Evolutionary conservation across 1,140 invertebrate species (phyloP), one percentile per base, ranked within the genome.

Genomic region (Cotesia chilonis): DNA sequence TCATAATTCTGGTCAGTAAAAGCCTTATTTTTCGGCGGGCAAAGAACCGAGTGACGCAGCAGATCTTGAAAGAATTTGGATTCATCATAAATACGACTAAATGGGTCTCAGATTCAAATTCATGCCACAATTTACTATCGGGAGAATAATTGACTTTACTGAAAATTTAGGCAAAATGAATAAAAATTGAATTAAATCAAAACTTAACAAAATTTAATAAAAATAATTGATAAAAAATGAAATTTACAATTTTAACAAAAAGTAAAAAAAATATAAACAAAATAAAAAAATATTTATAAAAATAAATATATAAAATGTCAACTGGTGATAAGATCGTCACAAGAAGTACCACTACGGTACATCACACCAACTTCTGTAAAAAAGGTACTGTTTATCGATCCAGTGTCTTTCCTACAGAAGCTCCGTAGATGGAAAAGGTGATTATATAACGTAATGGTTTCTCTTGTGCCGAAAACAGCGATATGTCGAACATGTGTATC

Each of bases 331-430:
- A 57, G 12, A 55, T 77, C 81, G 76, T 61, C 74, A 71, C 78
- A 80, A 76, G 55, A 75, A 77, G 65, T 76, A 78, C 80, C 81
- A 83, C 77, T 82, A 83, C 74, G 77, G 71, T 79, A 83, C 82
- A 83, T 83, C 82, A 83, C 82, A 78, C 82, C 82, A 60, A 61
- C 68, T 69, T 66, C 61, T 20, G 65, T 55, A 73, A 55, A 61
- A 70, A 14, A 59, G 67, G 65, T 51, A 47, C 52, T 7, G 37
- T 57, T 4, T 35, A 57, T 17, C 9, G 63, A 71, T 71, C 35
- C 41, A 41, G 63, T 51, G 54, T 59, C 41, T 4, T 67, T 51
- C 38, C 68, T 52, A 75, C 41, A 52, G 68, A 72, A 35, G 17
- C 70, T 5, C 14, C 17, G n/a, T 17, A 12, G 61, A n/a, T 54